Evolutionary conservation across 2,888 invertebrate species (phyloP), one percentile per base, ranked within the genome.

Genomic region (Fabriciana adippe): DNA sequence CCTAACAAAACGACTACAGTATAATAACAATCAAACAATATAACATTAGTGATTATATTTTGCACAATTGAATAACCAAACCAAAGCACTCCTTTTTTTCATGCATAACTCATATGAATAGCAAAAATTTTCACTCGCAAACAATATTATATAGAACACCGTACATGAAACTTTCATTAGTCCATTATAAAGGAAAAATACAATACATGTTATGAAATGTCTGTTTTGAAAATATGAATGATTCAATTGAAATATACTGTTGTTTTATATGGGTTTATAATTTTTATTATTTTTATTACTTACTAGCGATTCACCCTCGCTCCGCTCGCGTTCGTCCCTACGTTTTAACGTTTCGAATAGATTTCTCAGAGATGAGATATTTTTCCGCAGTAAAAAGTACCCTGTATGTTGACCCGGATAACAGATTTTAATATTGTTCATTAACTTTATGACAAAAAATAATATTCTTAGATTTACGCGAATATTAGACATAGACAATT

Each of bases 131-230:
- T 66, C 56, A 50, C 59, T 63, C 63, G n/a, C 61, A 59, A 69
- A 67, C 51, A 56, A 56, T 51, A 64, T 67, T 66, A 66, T 64
- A 57, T 57, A 53, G 53, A 69, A 62, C 51, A 65, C 56, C 55
- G 66, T 64, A 69, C 67, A 69, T 56, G 69, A 67, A 71, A 71
- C 64, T 69, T 69, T 67, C 67, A 69, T 71, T 64, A 63, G 68
- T 45, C 62, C 63, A 62, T 68, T 60, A 70, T 66, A 55, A 68
- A 62, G 61, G 51, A 51, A 61, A 18, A 21, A 59, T 50, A 61
- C 47, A 59, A 59, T 47, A 57, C 57, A 26, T 41, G 26, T 16
- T 59, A 47, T 59, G 31, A 48, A 59, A 26, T 26, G 59, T 59
- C 26, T 59, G 48, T 59, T 59, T 59, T 48, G 13, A 59, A 48